Percentiles rank a stretch among this genome's conserved stretches.
These are phyloP conservation scores for Epicampocera succincta DNA, from an alignment of 2,888 invertebrate species.

Conservation along the genomic window DNA sequence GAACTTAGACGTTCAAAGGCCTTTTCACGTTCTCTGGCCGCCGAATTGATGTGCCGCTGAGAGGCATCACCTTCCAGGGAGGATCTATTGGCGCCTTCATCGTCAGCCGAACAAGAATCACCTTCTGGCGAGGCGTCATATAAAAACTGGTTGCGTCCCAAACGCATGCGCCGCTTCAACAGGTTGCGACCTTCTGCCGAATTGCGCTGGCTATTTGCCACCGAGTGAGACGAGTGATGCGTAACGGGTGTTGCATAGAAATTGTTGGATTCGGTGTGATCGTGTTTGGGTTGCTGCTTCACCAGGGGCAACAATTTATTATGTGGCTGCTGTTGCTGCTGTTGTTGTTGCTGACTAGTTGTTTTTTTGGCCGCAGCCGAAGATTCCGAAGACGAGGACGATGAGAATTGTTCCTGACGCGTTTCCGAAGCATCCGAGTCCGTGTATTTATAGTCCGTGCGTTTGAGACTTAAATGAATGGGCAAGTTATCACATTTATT, in stretches of 20 bases:
- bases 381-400: constrained; percentile 72
- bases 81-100: constrained; percentile 77
- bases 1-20: constrained; percentile 57
- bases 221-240: constrained; percentile 22
- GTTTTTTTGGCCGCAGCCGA: constrained; percentile 72
- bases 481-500: constrained; percentile 88
- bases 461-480: constrained; percentile 77
- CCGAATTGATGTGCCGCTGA: constrained; percentile 71
- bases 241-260: constrained; percentile 21
- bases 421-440: constrained; percentile 62
- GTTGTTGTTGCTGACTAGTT: constrained; percentile 61
- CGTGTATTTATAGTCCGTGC: constrained; percentile 58
- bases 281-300: neutral
- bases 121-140: constrained; percentile 81
- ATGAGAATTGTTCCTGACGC: constrained; percentile 64
- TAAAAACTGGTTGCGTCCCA: constrained; percentile 81
- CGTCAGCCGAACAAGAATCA: constrained; percentile 76
- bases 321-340: constrained; percentile 47
- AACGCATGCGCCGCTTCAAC: constrained; percentile 80
- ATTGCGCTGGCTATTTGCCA: constrained; percentile 73
- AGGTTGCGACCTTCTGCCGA: constrained; percentile 77
- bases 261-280: constrained; percentile 23
- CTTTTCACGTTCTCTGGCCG: constrained; percentile 64
- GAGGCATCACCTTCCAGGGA: constrained; percentile 75
- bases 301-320: neutral